Evolutionary conservation across 2,888 invertebrate genomes (phyloP), one percentile per base, ranked within the genome.

Genomic region (Philereme vetulata): DNA sequence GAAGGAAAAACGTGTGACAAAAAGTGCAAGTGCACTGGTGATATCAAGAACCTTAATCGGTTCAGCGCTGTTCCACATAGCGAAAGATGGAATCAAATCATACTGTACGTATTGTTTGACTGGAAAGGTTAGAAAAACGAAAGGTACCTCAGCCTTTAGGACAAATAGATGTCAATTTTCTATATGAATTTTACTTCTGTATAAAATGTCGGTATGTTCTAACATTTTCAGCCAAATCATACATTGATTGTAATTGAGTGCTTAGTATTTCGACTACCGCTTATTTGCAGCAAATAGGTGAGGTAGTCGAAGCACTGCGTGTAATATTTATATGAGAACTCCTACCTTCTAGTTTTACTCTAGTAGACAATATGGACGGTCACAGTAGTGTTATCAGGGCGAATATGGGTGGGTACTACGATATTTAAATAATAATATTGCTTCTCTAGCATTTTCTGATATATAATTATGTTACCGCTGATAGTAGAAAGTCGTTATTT

Each of bases 281-380:
- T 81, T 87, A 81, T 90, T 91, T 90, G 83, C 73, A 53, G 60
- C 61, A 90, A 90, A 91, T 81, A 81, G 81, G 81, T 82, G 58
- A 68, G 70, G 85, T 88, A 89, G 88, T 85, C 77, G 58, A 72
- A 74, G 65, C 62, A 72, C 75, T 80, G 72, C 64, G 51, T 42
- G 64, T 58, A 38, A 21, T 35, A 42, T 6, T 61, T 69, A 68
- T 56, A 56, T 56, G 60, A 67, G 61, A 75, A 68, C 67, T 71
- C 71, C 71, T 72, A 76, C 69, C 76, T 73, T 75, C 71, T 71
- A 75, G 69, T 76, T 77, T 67, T 69, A 68, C 63, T 71, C 65
- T 75, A 77, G 66, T 75, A 60, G 63, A 67, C 60, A 66, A 51
- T 64, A 62, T 57, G 56, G 64, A 54, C 32, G 52, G 53, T 61